Percentiles rank a stretch among this genome's conserved stretches.
phyloP scores from a whole-genome alignment of 2,113 vertebrate species.

The Tachycineta bicolor region DNA sequence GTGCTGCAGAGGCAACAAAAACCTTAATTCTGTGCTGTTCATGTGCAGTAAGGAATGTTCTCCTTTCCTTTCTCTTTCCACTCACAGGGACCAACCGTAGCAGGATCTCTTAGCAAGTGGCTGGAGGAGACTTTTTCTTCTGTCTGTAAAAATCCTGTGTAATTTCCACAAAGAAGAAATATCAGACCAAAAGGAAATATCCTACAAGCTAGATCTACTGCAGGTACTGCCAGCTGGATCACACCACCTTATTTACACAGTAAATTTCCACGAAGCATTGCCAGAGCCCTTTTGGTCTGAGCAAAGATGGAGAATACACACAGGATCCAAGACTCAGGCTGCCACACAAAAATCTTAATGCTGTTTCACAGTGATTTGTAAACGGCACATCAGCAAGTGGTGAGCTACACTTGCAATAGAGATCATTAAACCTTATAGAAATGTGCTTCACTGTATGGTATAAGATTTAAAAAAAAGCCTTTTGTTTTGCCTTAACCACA shows the following conservation, averaged over 20 bases:
- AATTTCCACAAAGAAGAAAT: not conserved
- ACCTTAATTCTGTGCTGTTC: not conserved
- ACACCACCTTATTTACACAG: not conserved
- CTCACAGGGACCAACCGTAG: not conserved
- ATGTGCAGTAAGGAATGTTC: not conserved
- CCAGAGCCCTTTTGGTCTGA: not conserved
- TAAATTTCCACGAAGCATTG: not conserved
- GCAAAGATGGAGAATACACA: not conserved
- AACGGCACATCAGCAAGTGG: not conserved
- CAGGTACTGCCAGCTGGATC: not conserved
- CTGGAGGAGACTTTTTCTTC: not conserved
- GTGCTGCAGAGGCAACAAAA: not conserved
- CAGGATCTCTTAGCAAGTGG: not conserved
- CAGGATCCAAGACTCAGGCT: not conserved
- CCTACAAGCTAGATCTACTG: not conserved
- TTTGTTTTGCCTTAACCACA: not conserved
- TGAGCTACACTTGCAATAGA: not conserved
- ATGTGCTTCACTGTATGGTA: not conserved
- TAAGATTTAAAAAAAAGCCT: not conserved
- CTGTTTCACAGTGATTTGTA: not conserved
- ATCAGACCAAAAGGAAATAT: not conserved
- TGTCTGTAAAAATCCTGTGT: not conserved
- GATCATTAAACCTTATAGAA: not conserved
- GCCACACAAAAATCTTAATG: not conserved
- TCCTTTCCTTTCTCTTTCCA: not conserved